Conservation (phyloP, 1,140 invertebrate genomes). For the Archivesica marissinica region DNA sequence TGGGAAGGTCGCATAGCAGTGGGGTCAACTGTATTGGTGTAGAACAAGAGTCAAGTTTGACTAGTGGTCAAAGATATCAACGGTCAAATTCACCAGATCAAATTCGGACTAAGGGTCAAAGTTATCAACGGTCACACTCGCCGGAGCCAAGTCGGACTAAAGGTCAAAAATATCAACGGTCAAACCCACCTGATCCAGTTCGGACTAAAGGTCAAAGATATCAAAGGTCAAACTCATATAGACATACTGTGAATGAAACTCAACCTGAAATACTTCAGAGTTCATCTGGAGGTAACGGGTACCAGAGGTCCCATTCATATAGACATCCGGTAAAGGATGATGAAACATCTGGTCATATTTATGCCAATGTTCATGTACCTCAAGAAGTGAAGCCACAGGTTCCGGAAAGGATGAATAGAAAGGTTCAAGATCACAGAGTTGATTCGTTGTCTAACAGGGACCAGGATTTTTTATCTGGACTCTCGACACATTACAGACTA, state of each 20-base stretch:
- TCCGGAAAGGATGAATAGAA: conserved; percentile 51
- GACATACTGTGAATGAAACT: conserved; percentile 13
- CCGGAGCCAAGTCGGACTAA: background rate
- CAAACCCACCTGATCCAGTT: background rate
- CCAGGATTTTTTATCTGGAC: background rate
- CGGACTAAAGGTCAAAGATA: conserved; percentile 7
- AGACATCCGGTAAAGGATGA: conserved; percentile 40
- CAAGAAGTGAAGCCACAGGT: conserved; percentile 44
- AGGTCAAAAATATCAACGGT: conserved; percentile 4
- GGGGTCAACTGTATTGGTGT: conserved; percentile 81
- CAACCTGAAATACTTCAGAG: background rate
- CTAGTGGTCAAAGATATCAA: conserved; percentile 2
- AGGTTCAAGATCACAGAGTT: conserved; percentile 12
- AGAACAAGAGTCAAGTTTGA: conserved; percentile 4
- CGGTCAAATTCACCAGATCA: background rate
- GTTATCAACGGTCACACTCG: background rate
- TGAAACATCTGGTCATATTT: conserved; percentile 46
- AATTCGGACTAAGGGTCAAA: background rate
- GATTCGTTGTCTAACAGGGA: background rate
- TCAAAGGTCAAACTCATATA: conserved; percentile 46
- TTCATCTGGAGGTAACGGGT: background rate
- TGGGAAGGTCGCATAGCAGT: conserved; percentile 76
- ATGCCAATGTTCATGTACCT: conserved; percentile 59
- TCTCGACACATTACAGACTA: conserved; percentile 22
- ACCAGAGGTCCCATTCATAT: conserved; percentile 52